Base-by-base conservation (phyloP, 2,888 invertebrate species). In the Drosophila sordidapex region DNA sequence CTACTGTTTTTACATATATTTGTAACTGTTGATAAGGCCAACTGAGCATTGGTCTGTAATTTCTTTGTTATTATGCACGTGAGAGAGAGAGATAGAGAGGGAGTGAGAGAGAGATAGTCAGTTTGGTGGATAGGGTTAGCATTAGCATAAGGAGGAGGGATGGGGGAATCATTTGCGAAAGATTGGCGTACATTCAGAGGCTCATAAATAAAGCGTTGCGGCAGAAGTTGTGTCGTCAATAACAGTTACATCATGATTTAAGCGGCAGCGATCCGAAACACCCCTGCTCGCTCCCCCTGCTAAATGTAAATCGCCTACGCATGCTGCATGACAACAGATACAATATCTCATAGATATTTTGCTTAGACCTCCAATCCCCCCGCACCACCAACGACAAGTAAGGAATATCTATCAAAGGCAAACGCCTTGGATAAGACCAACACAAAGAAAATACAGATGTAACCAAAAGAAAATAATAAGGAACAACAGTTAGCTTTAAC, bases 291-390 rank as follows among this genome's bases (percentile, higher is more conserved):
- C 4, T 35, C 3, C 51, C 48, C 49, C 52, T 70, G 60, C 49
- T 61, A 77, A 54, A 59, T 57, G 73, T 57, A 72, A 86, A 86
- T 86, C 83, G 83, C 79, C 79, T 86, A 83, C 79, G 80, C 74
- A 68, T 67, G 61, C 71, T 84, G 82, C 75, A 70, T 79, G 70
- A 75, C 78, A 82, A 83, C 60, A 71, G 79, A 86, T 83, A 79
- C 83, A 86, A 79, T 86, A 86, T 86, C 83, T 83, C 62, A 72
- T 52, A 68, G 74, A 86, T 81, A 70, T 76, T 70, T 59, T 68
- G 52, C 67, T 68, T 61, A 40, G 68, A 56, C 56, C 58, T 25
- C 27, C 11, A 21, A 21, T 43, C 18, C n/a, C 4, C 4, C n/a
- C n/a, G 4, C 4, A 11, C 43, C 11, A 6, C 60, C 40, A 68